Conservation (phyloP, 2,113 vertebrate genomes). For the Psittacus erithacus region DNA sequence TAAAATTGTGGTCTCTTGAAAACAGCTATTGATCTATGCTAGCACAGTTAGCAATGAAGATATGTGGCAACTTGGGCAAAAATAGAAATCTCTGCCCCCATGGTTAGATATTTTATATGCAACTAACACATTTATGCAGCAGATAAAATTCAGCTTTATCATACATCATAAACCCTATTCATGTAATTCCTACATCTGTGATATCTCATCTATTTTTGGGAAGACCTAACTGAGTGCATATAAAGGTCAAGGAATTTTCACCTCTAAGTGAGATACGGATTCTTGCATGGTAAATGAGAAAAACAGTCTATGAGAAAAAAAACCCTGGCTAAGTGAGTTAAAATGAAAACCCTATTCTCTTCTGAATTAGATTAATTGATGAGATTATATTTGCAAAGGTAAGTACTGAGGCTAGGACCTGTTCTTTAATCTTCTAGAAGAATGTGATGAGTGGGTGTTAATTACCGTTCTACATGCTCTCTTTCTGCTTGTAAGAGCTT, state of each 20-base stretch:
- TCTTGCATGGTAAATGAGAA: background rate
- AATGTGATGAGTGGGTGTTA: constrained; percentile 50
- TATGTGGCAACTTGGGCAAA: background rate
- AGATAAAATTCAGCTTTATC: constrained; percentile 3
- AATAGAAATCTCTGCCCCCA: background rate
- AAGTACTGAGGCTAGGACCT: constrained; percentile 21
- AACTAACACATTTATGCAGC: background rate
- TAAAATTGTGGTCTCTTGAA: background rate
- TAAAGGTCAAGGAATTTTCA: constrained; percentile 38
- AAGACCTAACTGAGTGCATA: background rate
- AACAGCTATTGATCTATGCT: background rate
- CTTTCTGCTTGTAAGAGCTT: constrained; percentile 32
- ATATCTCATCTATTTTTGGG: background rate
- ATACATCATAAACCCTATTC: background rate
- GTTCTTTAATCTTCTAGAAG: constrained; percentile 40
- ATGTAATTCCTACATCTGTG: background rate
- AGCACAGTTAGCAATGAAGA: background rate
- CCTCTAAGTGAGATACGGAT: background rate
- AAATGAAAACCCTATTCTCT: constrained; percentile 14
- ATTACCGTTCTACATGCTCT: constrained; percentile 23
- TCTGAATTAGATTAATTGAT: constrained; percentile 44
- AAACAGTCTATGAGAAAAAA: constrained; percentile 9
- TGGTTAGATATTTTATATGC: background rate
- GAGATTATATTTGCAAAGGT: constrained; percentile 47
- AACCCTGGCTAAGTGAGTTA: background rate